Percentiles rank a stretch among this genome's conserved stretches.
phyloP scores from a whole-genome alignment of 2,888 invertebrate genomes.

The Drosophila pseudotalamancana region DNA sequence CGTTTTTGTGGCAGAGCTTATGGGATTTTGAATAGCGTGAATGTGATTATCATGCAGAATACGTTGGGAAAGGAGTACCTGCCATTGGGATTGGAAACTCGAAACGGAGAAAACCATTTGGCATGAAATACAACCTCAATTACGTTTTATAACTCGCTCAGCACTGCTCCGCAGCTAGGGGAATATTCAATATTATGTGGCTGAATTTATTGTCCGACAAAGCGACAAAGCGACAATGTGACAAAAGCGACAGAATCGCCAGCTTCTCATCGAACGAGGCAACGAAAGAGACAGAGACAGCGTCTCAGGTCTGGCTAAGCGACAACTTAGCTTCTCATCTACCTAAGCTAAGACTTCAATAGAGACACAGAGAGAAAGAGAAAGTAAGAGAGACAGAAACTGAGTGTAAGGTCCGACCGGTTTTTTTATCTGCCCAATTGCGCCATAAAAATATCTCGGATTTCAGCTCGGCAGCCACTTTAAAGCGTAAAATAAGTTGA shows the following conservation, averaged over 20 bases:
- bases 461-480: conserved; percentile 38
- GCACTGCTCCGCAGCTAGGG: conserved; percentile 34
- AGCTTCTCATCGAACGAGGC: too few relatives aligned
- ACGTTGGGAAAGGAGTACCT: conserved; percentile 30
- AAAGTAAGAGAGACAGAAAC: not conserved
- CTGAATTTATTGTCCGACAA: conserved; percentile 47
- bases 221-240: conserved; percentile 26
- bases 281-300: too few relatives aligned
- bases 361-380: not conserved
- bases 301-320: conserved; percentile 21
- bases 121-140: conserved; percentile 66
- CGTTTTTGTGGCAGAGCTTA: conserved; percentile 28
- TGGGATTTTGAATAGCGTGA: conserved; percentile 37
- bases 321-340: too few relatives aligned
- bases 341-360: not conserved
- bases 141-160: conserved; percentile 65
- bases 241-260: too few relatives aligned
- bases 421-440: conserved; percentile 48
- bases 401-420: conserved; percentile 35
- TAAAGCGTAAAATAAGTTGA: conserved; percentile 45
- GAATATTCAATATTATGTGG: conserved; percentile 59
- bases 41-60: conserved; percentile 40
- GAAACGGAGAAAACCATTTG: conserved; percentile 45
- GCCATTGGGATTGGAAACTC: conserved; percentile 23
- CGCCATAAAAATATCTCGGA: conserved; percentile 55